These are phyloP conservation scores for Caloenas nicobarica DNA, from an alignment of 2,113 vertebrate species.

Conservation along the genomic window DNA sequence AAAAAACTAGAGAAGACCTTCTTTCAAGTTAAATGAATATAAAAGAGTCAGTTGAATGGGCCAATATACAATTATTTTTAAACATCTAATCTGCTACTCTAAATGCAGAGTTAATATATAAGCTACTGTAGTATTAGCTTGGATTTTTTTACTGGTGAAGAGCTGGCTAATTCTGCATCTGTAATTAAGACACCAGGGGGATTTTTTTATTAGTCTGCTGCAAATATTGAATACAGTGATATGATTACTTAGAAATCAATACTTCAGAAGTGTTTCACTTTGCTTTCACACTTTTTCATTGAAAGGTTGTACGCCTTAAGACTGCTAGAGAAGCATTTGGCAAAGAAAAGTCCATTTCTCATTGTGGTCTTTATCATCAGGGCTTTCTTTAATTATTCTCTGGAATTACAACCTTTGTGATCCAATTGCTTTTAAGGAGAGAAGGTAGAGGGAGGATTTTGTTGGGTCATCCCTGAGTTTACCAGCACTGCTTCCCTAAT, in stretches of 20 bases:
- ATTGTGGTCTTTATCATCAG: background rate
- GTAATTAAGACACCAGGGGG: background rate
- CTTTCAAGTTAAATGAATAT: background rate
- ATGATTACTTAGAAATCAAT: constrained; percentile 37
- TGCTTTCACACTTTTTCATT: background rate
- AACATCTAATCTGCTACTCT: background rate
- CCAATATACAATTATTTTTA: background rate
- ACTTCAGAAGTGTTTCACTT: background rate
- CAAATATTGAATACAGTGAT: background rate
- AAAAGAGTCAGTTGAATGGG: background rate
- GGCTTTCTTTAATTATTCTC: background rate
- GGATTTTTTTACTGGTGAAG: background rate
- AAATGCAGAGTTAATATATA: background rate
- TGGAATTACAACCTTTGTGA: background rate
- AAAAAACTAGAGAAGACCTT: background rate
- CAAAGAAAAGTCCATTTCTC: background rate
- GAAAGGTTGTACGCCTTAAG: background rate
- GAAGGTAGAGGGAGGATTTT: background rate
- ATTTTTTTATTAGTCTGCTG: background rate
- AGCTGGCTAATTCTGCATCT: background rate
- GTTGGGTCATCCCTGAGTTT: background rate
- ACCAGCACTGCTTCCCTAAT: background rate
- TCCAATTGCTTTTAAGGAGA: background rate
- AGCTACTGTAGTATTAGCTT: background rate
- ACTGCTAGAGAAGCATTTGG: background rate